Evolutionary conservation across 2,797 vertebrate genomes (phyloP), one percentile per base, ranked within the genome.

Genomic region (Scarus forsteni): DNA sequence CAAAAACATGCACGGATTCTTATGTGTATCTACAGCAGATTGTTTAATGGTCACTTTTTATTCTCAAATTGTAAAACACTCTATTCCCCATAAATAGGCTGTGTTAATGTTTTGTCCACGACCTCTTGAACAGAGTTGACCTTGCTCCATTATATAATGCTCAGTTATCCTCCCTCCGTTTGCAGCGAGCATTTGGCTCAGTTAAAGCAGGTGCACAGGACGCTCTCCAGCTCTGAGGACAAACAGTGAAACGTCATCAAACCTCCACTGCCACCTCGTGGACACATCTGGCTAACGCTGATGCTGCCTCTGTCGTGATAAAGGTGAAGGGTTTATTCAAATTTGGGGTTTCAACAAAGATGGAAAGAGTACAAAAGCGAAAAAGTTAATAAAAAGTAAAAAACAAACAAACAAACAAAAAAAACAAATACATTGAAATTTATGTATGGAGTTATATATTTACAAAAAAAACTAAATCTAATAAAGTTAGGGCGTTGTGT

Each of bases 181-280:
- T 43, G 59, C 36, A 8, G 42, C 74, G 54, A 51, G 43, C 43
- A 48, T 68, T 77, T 73, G 66, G 52, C 39, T 54, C 66, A 11
- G 42, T 60, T 10, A 5, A 69, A 65, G 72, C 78, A 84, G 83
- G 74, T 76, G 79, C 64, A 46, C 38, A 60, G 35, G 49, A 73
- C 3, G 14, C 8, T n/a, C 36, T 64, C 10, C 35, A 68, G 55
- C 35, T 66, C 48, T 40, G 42, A 35, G 9, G 49, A 8, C n/a
- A 56, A 10, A 40, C 50, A 16, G 63, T 55, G 2, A 46, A 51
- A 44, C 3, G 46, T 56, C 60, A 40, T 48, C 10, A 51, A 46
- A 52, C 10, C 69, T 85, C 53, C 85, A 64, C 82, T 86, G 88
- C 82, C 89, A 80, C 60, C 89, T 73, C 76, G 76, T 87, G 90